Base-by-base conservation (phyloP, 1,140 invertebrate species). In the Drosophila tropicalis region DNA sequence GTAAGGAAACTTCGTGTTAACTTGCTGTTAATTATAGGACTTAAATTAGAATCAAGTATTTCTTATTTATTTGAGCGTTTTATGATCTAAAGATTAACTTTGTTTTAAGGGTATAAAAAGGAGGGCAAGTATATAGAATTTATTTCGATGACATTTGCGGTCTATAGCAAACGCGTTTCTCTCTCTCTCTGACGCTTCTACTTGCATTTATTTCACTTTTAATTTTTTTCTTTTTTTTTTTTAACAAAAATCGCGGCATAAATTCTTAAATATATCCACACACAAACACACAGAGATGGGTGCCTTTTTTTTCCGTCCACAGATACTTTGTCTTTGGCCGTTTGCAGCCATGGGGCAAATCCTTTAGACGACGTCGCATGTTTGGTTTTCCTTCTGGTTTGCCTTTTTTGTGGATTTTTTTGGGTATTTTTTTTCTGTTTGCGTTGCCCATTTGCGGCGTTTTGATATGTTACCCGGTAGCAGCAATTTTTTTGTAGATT, bases 381-480 rank as follows among this genome's bases (percentile, higher is more conserved):
- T 63, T 85, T 79, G 79, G 79, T 67, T 89, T 89, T 79, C 82
- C 83, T 89, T 70, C 70, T 79, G 72, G 83, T 62, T 29, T 72
- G 29, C 62, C 70, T 77, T 72, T 70, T 84, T 67, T 86, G 64
- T 74, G 70, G 77, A 77, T 83, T 89, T 86, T 83, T 83, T 84
- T 73, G 17, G 13, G 22, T n/a, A 6, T 72, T 57, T 72, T 66
- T 66, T 68, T 64, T 60, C 72, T 76, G 22, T 69, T 66, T 63
- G 62, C 62, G 41, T 79, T 87, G 83, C 83, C 83, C 83, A 86
- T 86, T 86, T 86, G 83, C 79, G 83, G 83, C 79, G 83, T 80
- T 86, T 86, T 87, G 83, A 86, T 82, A 86, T 86, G 79, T 83
- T 87, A 87, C 83, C 83, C 83, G 79, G 83, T 86, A 87, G 83